phyloP scores from a whole-genome alignment of 2,888 invertebrate genomes.

The Ceraclea dissimilis region DNA sequence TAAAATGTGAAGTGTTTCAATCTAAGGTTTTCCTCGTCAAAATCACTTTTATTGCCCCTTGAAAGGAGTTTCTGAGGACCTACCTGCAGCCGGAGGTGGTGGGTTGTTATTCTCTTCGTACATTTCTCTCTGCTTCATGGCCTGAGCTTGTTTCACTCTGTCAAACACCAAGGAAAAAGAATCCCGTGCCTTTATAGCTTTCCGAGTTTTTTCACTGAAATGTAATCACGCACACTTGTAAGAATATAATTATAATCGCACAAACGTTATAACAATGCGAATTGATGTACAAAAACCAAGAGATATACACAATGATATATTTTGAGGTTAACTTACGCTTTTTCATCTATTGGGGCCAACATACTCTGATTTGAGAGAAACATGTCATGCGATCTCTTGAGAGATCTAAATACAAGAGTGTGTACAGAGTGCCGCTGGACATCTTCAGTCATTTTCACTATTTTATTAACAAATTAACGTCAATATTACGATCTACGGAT shows the following conservation, averaged over 20 bases:
- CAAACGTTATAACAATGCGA: neutral
- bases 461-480: too few relatives aligned
- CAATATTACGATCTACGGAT: too few relatives aligned
- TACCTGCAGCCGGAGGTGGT: conserved; percentile 34
- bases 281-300: conserved; percentile 4
- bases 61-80: too few relatives aligned
- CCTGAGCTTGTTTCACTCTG: conserved; percentile 60
- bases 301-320: neutral
- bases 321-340: conserved; percentile 56
- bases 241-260: neutral
- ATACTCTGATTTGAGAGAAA: conserved; percentile 86
- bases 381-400: conserved; percentile 97
- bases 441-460: conserved; percentile 56
- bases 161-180: conserved; percentile 81
- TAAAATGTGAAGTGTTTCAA: too few relatives aligned
- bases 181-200: conserved; percentile 70
- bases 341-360: conserved; percentile 76
- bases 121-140: conserved; percentile 47
- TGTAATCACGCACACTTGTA: too few relatives aligned
- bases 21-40: too few relatives aligned
- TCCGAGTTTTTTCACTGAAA: conserved; percentile 64
- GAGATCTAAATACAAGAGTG: conserved; percentile 90
- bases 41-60: too few relatives aligned
- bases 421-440: conserved; percentile 96
- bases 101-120: conserved; percentile 41